Evolutionary conservation across 2,113 vertebrate species (phyloP), one percentile per base, ranked within the genome.

Genomic region (Muntiacus muntjak): DNA sequence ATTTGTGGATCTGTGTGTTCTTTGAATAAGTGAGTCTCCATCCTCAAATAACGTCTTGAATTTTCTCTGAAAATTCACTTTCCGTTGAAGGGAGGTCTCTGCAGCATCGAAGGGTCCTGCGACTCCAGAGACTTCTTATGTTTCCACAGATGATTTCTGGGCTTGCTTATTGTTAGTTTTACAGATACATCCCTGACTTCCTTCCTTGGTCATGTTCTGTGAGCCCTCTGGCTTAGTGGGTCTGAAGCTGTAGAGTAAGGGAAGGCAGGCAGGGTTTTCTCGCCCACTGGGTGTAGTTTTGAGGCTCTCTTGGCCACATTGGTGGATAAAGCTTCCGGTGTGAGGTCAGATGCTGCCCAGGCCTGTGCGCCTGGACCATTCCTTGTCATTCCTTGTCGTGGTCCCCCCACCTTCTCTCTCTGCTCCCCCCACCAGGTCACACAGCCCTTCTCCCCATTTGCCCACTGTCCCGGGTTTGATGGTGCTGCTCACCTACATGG

Each of bases 41-140:
- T 23, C 21, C 7, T 64, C 54, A 52, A 19, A 45, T 58, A 40
- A 43, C 36, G 19, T 55, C 71, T 78, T 23, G 12, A 4, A 14
- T 85, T 60, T 93, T 82, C 86, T 89, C 60, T 81, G 62, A 90
- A 82, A 91, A 62, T 86, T 55, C 28, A 17, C 23, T 82, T 83
- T 91, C 91, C 67, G 3, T 85, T 30, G 52, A 93, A 64, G 50
- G 85, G 45, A 74, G 6, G 19, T 95, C 30, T 95, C 33, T 85
- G 81, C 7, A n/a, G 40, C n/a, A 45, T 60, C 58, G 47, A 28
- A 23, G 76, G 64, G 43, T 28, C 21, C 47, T 11, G 40, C 74
- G 36, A 91, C 47, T 58, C 33, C 25, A 74, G 95, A 94, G n/a
- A 50, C 16, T n/a, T 45, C 10, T n/a, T 19, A 40, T 47, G 57